A percentile compares a stretch with the other conserved stretches of the same genome.
Conservation (phyloP, 2,113 vertebrate species). For the Apodemus sylvaticus region DNA sequence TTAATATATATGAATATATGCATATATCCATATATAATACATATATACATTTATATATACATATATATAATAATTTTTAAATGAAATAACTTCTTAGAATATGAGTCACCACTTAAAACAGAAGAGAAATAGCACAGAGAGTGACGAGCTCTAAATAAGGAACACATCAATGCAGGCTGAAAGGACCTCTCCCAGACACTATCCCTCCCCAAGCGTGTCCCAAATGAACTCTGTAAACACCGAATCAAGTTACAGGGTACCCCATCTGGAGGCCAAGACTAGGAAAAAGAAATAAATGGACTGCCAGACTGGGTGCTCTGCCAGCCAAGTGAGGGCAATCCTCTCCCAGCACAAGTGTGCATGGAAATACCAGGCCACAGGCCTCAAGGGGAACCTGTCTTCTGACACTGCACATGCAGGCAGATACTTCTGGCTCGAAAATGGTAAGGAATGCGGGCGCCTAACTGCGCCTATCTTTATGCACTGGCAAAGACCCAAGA, state of each 20-base stretch:
- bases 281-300: conserved; percentile 52
- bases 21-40: neutral
- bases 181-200: neutral
- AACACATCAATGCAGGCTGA: neutral
- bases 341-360: neutral
- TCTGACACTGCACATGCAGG: conserved; percentile 64
- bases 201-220: neutral
- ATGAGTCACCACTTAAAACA: neutral
- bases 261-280: conserved; percentile 18
- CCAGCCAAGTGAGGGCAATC: conserved; percentile 38
- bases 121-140: neutral
- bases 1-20: neutral
- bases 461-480: conserved; percentile 63
- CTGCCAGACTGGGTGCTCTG: conserved; percentile 34
- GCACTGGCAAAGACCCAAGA: conserved; percentile 69
- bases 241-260: conserved; percentile 51
- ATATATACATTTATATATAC: neutral
- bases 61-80: neutral
- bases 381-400: conserved; percentile 77
- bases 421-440: conserved; percentile 53
- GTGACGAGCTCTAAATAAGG: neutral
- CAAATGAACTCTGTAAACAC: neutral
- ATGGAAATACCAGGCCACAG: conserved; percentile 62
- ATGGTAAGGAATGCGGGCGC: conserved; percentile 68
- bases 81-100: neutral